A percentile compares a stretch with the other conserved stretches of the same genome.
phyloP scores from a whole-genome alignment of 2,797 vertebrate genomes.

The Borostomias antarcticus region DNA sequence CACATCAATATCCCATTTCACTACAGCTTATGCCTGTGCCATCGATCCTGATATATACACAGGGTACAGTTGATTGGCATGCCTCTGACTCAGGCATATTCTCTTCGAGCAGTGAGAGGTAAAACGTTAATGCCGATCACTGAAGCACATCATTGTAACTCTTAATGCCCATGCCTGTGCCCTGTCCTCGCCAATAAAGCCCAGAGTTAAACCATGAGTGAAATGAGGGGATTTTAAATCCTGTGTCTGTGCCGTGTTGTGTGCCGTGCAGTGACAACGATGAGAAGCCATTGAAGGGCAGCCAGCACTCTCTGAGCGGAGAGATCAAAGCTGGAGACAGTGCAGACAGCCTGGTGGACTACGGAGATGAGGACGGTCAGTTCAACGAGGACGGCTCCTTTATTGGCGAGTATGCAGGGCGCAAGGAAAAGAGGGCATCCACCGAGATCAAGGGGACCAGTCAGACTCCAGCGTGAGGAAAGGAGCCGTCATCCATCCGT shows the following conservation, averaged over 20 bases:
- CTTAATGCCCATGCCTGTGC: slow-evolving; percentile 17
- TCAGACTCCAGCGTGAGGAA: slow-evolving; percentile 75
- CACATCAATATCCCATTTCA: slow-evolving; percentile 25
- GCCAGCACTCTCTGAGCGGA: slow-evolving; percentile 85
- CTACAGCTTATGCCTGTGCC: slow-evolving; percentile 29
- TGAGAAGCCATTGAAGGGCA: slow-evolving; percentile 95
- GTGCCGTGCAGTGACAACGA: slow-evolving; percentile 86
- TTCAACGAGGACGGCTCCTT: slow-evolving; percentile 98
- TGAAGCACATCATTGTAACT: slow-evolving; percentile 28
- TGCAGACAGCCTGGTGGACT: slow-evolving; percentile 94
- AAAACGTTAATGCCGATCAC: slow-evolving; percentile 36
- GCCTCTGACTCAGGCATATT: no score
- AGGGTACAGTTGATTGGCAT: neutral
- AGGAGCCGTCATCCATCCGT: slow-evolving; percentile 23
- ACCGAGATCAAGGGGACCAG: slow-evolving; percentile 81
- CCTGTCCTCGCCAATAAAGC: slow-evolving; percentile 32
- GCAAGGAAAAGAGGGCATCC: slow-evolving; percentile 87
- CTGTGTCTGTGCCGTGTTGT: slow-evolving; percentile 30
- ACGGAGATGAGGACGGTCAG: slow-evolving; percentile 90
- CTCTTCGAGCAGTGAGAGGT: slow-evolving; percentile 35
- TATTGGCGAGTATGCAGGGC: slow-evolving; percentile 91
- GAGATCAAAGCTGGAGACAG: slow-evolving; percentile 89
- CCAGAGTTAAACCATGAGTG: slow-evolving; percentile 58
- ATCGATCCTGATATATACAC: slow-evolving; percentile 18
- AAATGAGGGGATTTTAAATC: slow-evolving; percentile 61